A percentile compares a stretch with the other conserved stretches of the same genome.
Conservation (phyloP, 2,888 invertebrate genomes). For the Apodemia hepburni region DNA sequence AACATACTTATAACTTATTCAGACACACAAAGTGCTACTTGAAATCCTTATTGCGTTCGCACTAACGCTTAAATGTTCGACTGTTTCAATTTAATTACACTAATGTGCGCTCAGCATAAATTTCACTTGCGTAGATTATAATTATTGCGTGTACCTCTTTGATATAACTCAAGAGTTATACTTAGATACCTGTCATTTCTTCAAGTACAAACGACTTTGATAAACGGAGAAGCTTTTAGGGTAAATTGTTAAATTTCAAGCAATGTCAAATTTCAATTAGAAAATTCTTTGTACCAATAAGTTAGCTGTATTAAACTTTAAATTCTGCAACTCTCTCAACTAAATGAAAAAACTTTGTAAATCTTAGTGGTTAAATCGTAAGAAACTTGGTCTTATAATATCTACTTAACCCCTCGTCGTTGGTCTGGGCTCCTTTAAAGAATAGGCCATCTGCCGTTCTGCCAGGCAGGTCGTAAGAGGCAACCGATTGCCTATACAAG, state of each 20-base stretch:
- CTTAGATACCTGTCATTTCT: slow-evolving; percentile 4
- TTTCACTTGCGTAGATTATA: neutral
- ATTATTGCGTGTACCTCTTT: slow-evolving; percentile 3
- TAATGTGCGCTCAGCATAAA: slow-evolving; percentile 1
- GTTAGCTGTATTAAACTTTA: neutral
- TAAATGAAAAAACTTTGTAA: no score
- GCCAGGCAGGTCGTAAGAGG: no score
- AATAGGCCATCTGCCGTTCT: no score
- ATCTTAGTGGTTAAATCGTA: no score
- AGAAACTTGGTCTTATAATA: no score
- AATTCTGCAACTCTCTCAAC: no score
- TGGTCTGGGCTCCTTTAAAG: no score
- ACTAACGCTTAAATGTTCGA: neutral
- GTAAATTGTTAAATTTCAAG: neutral
- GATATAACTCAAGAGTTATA: neutral
- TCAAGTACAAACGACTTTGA: neutral
- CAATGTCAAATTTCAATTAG: neutral
- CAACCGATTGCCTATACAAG: no score
- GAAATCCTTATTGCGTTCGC: neutral
- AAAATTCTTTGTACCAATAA: neutral
- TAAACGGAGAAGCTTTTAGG: neutral
- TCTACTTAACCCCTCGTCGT: no score
- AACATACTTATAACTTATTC: neutral
- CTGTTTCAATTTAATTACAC: slow-evolving; percentile 6
- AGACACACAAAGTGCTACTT: neutral